Percentiles rank a stretch among this genome's conserved stretches.
Evolutionary conservation across 2,888 invertebrate genomes (phyloP).

Genomic region (Ariolimax columbianus): DNA sequence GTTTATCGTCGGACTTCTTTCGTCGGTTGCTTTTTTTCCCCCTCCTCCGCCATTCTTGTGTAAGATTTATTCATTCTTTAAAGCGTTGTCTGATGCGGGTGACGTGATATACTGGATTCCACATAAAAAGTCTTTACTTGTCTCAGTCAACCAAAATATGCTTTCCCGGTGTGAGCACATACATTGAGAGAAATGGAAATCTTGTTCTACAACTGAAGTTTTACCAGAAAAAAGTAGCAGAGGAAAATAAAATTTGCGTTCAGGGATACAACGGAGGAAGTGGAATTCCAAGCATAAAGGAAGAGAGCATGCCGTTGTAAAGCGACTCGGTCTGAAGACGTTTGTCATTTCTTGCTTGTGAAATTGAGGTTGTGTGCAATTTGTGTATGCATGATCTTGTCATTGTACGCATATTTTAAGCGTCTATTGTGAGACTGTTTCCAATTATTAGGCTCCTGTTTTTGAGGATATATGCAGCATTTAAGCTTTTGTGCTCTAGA

Average conservation of each 20-base stretch:
- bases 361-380: no score
- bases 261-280: no score
- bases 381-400: no score
- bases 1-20: conserved; percentile 5
- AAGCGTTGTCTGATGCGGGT: background rate
- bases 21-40: background rate
- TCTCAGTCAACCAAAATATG: background rate
- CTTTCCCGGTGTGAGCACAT: background rate
- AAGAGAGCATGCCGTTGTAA: no score
- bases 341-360: no score
- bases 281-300: no score
- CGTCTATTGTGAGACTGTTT: no score
- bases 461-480: no score
- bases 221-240: background rate
- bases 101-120: background rate
- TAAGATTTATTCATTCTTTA: conserved; percentile 27
- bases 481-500: no score
- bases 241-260: background rate
- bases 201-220: background rate
- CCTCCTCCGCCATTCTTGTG: background rate
- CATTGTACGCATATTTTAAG: no score
- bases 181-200: background rate
- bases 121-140: background rate
- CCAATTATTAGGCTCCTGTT: no score
- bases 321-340: no score